Base-by-base conservation (phyloP, 2,113 vertebrate genomes). In the Saccopteryx leptura region DNA sequence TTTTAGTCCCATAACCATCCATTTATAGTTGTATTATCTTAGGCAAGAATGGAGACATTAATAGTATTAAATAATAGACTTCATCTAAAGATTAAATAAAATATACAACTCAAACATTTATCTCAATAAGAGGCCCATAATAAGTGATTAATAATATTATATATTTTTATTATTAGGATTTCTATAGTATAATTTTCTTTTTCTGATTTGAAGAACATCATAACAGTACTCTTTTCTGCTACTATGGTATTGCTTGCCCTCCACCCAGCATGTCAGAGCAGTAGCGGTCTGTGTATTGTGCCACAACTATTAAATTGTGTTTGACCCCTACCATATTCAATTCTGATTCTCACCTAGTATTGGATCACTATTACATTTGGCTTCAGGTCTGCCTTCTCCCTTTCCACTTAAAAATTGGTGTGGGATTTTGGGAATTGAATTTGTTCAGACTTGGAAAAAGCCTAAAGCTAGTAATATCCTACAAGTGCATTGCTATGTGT, bases 381-480 rank as follows among this genome's bases (percentile, higher is more conserved):
- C 74, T 96, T 23, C 66, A 74, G 75, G n/a, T 82, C 48, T 66
- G 17, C 61, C 74, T 91, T 95, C 68, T 86, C 9, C 33, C 50
- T 86, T 89, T 94, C 85, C 80, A 74, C 56, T 76, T 96, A 97
- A 91, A 97, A 97, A 95, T 97, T 96, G 96, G 19, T 94, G 74
- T 89, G 96, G 91, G 95, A 98, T 10, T 71, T 94, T 86, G 95
- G 96, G 95, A 94, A 83, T 92, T 91, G 88, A 94, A 48, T 94
- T 95, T 93, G 46, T 85, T 83, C 33, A 69, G 74, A 21, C 31
- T 83, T 79, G 48, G 86, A 96, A 60, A 89, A 95, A 97, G 93
- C 95, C 86, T 93, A 88, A 76, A 97, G 86, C 94, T 95, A 96
- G 96, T 92, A 96, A 97, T 97, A 97, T 83, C 90, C 74, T 93